A percentile compares a stretch with the other conserved stretches of the same genome.
These are phyloP conservation scores for Augochlora pura DNA, from an alignment of 1,140 invertebrate genomes.

Conservation along the genomic window DNA sequence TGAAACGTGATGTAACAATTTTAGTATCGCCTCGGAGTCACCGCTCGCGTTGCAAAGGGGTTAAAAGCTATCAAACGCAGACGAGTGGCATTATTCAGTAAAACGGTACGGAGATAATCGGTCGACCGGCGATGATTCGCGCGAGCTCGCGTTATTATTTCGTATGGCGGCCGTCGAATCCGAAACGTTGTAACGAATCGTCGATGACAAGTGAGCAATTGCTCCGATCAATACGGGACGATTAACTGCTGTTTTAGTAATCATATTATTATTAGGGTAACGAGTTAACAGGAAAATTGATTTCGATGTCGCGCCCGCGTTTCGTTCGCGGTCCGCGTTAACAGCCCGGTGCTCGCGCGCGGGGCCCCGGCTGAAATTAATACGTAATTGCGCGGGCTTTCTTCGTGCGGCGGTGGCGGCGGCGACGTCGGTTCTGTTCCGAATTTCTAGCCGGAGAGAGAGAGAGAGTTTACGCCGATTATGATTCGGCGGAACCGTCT, in stretches of 20 bases:
- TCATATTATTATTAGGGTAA: conserved; percentile 48
- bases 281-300: conserved; percentile 43
- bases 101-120: no score
- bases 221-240: not conserved
- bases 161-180: not conserved
- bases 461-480: conserved; percentile 38
- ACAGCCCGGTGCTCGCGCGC: no score
- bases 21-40: no score
- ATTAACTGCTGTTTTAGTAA: conserved; percentile 18
- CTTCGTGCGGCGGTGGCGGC: not conserved
- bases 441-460: conserved; percentile 49
- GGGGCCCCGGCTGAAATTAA: not conserved
- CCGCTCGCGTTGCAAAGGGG: no score
- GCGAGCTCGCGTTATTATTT: not conserved
- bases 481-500: conserved; percentile 24
- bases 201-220: not conserved
- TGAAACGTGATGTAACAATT: no score
- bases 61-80: no score
- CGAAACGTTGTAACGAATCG: not conserved
- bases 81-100: no score
- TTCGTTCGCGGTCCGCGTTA: conserved; percentile 16
- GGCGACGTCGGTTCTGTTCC: conserved; percentile 4
- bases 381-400: conserved; percentile 26
- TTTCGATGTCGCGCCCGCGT: conserved; percentile 20
- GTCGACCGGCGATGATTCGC: not conserved